phyloP scores from a whole-genome alignment of 2,888 invertebrate genomes.

The Achlya flavicornis region DNA sequence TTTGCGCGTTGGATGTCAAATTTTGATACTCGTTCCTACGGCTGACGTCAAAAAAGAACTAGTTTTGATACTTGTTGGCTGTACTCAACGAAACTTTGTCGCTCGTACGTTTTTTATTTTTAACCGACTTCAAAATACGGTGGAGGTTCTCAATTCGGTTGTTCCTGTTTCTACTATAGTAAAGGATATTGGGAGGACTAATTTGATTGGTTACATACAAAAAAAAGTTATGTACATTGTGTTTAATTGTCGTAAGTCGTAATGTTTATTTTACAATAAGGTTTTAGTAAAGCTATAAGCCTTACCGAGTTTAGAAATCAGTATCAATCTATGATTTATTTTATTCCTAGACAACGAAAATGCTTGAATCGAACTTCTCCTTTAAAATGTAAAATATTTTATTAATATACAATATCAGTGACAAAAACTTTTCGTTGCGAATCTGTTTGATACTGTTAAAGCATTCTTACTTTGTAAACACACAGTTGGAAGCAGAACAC shows the following conservation, averaged over 20 bases:
- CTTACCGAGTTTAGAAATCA: too few species aligned
- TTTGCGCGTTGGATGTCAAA: slow-evolving; percentile 7
- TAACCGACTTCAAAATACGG: too few species aligned
- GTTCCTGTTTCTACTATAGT: too few species aligned
- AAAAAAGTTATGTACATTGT: too few species aligned
- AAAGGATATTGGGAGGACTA: too few species aligned
- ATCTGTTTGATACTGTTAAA: slow-evolving; percentile 1
- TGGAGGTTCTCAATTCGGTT: too few species aligned
- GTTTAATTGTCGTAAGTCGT: too few species aligned
- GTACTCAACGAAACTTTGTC: background rate
- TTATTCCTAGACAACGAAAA: background rate
- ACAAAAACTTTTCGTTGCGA: background rate
- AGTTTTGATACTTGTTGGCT: background rate
- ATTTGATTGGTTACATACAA: too few species aligned
- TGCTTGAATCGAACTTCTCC: slow-evolving; percentile 25
- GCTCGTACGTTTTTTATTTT: too few species aligned
- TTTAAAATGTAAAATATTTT: background rate
- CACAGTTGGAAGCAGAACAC: background rate
- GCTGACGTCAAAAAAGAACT: slow-evolving; percentile 25
- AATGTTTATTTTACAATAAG: too few species aligned
- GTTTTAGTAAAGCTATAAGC: too few species aligned
- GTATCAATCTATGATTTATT: too few species aligned
- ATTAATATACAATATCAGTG: background rate
- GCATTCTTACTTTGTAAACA: background rate
- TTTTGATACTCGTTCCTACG: slow-evolving; percentile 23